Evolutionary conservation across 2,888 invertebrate species (phyloP).

Genomic region (Calameuta pallipes): DNA sequence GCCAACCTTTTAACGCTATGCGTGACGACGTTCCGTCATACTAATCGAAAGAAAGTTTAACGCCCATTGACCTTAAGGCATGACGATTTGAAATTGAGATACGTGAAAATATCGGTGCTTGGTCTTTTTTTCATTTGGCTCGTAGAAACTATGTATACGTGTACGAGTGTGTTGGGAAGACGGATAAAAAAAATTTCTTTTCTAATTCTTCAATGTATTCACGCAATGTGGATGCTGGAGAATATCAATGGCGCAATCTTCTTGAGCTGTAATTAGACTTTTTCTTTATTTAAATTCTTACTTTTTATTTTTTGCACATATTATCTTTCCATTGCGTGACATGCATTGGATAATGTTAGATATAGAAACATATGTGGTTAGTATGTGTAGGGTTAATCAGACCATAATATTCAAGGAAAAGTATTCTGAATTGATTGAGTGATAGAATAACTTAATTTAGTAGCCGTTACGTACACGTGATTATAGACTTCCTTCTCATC

Average conservation of each 20-base stretch:
- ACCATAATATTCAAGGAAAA: not conserved
- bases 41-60: conserved; percentile 8
- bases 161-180: no score
- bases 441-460: not conserved
- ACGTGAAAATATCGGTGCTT: not conserved
- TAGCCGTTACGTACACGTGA: not conserved
- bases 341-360: not conserved
- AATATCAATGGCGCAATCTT: not conserved
- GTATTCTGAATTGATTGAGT: not conserved
- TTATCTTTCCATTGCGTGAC: not conserved
- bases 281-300: not conserved
- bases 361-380: not conserved
- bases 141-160: no score
- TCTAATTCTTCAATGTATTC: not conserved
- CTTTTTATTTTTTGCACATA: not conserved
- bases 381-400: not conserved
- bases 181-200: not conserved
- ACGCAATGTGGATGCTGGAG: not conserved
- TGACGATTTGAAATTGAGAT: not conserved
- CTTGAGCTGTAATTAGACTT: not conserved
- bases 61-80: not conserved
- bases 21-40: not conserved
- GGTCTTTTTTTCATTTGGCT: no score
- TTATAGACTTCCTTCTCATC: not conserved
- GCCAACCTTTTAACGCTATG: not conserved